These are phyloP conservation scores for Andrena flavipes DNA, from an alignment of 2,888 invertebrate species.

Conservation along the genomic window DNA sequence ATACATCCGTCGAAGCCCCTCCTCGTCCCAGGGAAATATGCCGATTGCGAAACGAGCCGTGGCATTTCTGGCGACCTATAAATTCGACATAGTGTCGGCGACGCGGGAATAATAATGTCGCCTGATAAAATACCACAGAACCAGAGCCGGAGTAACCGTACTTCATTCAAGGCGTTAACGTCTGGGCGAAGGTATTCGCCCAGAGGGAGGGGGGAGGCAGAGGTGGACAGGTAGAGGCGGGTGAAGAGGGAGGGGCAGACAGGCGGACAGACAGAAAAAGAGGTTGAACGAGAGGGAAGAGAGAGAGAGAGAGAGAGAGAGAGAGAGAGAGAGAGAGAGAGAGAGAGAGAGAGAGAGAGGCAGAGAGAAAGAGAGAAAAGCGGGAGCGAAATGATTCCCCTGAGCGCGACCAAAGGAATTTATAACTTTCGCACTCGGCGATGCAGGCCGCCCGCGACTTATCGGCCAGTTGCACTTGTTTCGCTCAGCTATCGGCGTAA, in stretches of 20 bases:
- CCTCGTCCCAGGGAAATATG: slow-evolving; percentile 28
- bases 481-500: slow-evolving; percentile 39
- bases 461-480: slow-evolving; percentile 63
- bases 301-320: background rate
- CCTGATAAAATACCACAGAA: slow-evolving; percentile 60
- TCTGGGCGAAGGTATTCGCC: slow-evolving; percentile 46
- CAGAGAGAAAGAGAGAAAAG: background rate
- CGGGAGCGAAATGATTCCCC: slow-evolving; percentile 39
- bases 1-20: background rate
- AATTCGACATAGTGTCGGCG: slow-evolving; percentile 53
- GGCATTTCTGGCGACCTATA: slow-evolving; percentile 49
- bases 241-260: background rate
- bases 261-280: slow-evolving; percentile 21
- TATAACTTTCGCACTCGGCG: slow-evolving; percentile 59
- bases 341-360: background rate
- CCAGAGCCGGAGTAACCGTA: slow-evolving; percentile 51
- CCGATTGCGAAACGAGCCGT: slow-evolving; percentile 48
- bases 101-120: slow-evolving; percentile 55
- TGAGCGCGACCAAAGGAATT: slow-evolving; percentile 46
- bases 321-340: background rate
- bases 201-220: slow-evolving; percentile 1
- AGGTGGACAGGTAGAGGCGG: background rate
- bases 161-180: slow-evolving; percentile 57
- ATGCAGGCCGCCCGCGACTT: slow-evolving; percentile 32
- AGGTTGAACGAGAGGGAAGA: slow-evolving; percentile 5